Base-by-base conservation (phyloP, 2,797 vertebrate species). In the Xiphorhynchus erythropygius region DNA sequence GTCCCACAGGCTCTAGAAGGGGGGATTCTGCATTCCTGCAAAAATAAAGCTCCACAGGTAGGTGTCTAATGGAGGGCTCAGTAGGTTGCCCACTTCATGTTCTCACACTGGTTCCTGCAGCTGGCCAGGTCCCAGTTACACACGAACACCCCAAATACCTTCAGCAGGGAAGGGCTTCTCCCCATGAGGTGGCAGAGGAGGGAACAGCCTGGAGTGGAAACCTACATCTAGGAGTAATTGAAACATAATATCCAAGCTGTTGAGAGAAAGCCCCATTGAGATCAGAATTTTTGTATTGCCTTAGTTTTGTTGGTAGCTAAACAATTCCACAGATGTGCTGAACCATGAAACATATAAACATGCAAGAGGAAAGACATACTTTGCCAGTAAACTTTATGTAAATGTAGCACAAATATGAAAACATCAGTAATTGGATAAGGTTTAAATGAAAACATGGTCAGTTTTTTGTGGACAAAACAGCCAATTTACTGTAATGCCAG, bases 301-400 rank as follows among this genome's bases (percentile, higher is more conserved):
- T 56, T 89, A 7, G 13, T 37, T 91, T 68, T 88, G 46, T 94
- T 68, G 57, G 49, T 53, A 81, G 8, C 49, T 62, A 46, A 84
- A 78, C 24, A 75, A 62, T 78, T 70, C 80, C 65, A 47, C 68
- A 70, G 76, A 90, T 83, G 64, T 64, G 33, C 68, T 74, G 85
- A 88, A 67, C 79, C 32, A 32, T 55, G 44, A 84, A 77, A 56
- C 47, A n/a, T 47, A 50, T 56, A 87, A 89, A 84, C 80, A 64
- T 3, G 0, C 62, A 47, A 47, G 49, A 68, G 52, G 47, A 86
- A 89, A 77, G 62, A 64, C 7, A 37, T 64, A 71, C 81, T 93
- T 84, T 73, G 74, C 50, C 78, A 35, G 89, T 57, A 79, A 84
- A 84, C 46, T 73, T 82, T 32, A 84, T 23, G 49, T 62, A 84